These are phyloP conservation scores for Leptopilina drosophilae DNA, from an alignment of 2,888 invertebrate species.

Conservation along the genomic window DNA sequence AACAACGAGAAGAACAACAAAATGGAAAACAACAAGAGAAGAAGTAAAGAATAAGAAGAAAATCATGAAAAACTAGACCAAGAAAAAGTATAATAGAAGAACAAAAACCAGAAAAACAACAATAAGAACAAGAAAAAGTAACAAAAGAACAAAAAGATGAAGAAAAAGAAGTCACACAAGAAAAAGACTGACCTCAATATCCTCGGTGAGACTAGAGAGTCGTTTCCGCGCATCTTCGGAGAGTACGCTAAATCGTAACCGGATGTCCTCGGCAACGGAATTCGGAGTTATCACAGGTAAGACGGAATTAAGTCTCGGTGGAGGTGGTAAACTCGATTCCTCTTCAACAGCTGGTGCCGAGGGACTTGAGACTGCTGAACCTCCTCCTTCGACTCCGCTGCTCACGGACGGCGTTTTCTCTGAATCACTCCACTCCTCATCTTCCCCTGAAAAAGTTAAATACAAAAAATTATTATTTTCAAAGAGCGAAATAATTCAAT, in stretches of 20 bases:
- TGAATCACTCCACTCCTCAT: constrained; percentile 77
- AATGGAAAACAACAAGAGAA: no score
- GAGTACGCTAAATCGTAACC: constrained; percentile 67
- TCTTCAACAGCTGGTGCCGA: constrained; percentile 69
- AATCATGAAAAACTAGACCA: no score
- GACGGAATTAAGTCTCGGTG: constrained; percentile 66
- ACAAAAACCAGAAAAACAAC: no score
- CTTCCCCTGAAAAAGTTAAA: constrained; percentile 71
- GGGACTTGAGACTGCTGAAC: constrained; percentile 74
- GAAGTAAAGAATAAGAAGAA: no score
- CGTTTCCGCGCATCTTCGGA: constrained; percentile 73
- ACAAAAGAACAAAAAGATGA: background rate
- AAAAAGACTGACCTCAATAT: constrained; percentile 67
- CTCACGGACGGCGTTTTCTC: constrained; percentile 75
- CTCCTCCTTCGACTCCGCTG: constrained; percentile 73
- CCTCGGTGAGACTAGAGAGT: constrained; percentile 69
- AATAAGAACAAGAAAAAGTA: background rate
- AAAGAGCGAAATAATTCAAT: background rate
- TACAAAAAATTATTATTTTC: background rate
- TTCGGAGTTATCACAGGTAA: constrained; percentile 49
- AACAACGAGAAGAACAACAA: no score
- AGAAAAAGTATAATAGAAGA: no score
- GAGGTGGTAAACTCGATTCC: constrained; percentile 70
- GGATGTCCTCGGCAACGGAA: constrained; percentile 69
- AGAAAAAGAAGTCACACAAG: background rate